These are phyloP conservation scores for Apis cerana DNA, from an alignment of 1,140 invertebrate species.

Conservation along the genomic window DNA sequence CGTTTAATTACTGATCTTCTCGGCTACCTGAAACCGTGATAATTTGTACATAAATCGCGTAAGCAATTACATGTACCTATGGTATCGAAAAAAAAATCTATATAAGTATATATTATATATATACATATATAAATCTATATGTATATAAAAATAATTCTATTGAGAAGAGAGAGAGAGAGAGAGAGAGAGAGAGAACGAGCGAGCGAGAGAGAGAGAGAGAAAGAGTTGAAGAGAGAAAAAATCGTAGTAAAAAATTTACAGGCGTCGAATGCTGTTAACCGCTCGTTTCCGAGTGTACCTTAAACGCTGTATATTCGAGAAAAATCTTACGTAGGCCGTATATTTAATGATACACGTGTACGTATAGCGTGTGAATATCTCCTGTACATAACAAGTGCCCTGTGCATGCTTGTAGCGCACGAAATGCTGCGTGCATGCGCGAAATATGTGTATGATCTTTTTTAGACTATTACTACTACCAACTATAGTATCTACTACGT, in stretches of 20 bases:
- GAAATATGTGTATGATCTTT: constrained; percentile 36
- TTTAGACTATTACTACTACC: constrained; percentile 35
- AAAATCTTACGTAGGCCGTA: constrained; percentile 10
- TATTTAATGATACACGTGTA: constrained; percentile 16
- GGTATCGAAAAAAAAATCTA: constrained; percentile 51
- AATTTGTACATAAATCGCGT: constrained; percentile 65
- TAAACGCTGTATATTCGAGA: constrained; percentile 10
- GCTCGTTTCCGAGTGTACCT: constrained; percentile 29
- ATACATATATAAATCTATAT: constrained; percentile 22
- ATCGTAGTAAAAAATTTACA: constrained; percentile 6
- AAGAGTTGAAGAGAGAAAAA: not conserved
- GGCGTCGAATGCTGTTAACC: constrained; percentile 3
- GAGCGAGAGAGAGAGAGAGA: too few relatives aligned
- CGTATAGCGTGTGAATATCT: constrained; percentile 34
- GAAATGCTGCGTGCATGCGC: constrained; percentile 36
- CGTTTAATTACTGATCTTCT: constrained; percentile 53
- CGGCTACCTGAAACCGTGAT: constrained; percentile 67
- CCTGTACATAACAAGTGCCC: constrained; percentile 51
- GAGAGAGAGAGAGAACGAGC: too few relatives aligned
- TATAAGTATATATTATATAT: constrained; percentile 53
- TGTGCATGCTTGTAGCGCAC: constrained; percentile 29
- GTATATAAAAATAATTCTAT: constrained; percentile 21
- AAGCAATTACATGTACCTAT: constrained; percentile 61
- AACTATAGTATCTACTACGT: constrained; percentile 33
- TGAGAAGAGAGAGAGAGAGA: not conserved